Evolutionary conservation across 2,888 invertebrate genomes (phyloP), one percentile per base, ranked within the genome.

Genomic region (Cephalotes varians): DNA sequence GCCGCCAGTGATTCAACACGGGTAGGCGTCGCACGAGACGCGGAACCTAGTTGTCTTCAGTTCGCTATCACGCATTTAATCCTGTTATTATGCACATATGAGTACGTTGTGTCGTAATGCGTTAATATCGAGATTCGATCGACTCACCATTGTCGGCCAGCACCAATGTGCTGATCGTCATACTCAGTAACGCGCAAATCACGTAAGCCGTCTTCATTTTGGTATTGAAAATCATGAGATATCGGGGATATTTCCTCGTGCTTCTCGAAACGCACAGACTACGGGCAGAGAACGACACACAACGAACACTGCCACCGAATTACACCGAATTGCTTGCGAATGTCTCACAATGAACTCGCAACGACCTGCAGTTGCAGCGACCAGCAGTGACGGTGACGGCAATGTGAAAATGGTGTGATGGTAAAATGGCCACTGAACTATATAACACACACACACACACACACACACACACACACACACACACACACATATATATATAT

Each of bases 131-230:
- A 15, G 12, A 18, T 1, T 34, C 12, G 25, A 6, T 1, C 7
- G 12, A 81, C 89, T 89, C 44, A 89, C 89, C 83, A 15, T 64
- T 31, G 0, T 54, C 15, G 21, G 21, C 62, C 18, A 81, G 71
- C 31, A 81, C 31, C 58, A 71, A 5, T n/a, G 37, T 67, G 62
- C 79, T 51, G 60, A 86, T 67, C 25, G 81, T 67, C 25, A 85
- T 5, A 31, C 81, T 69, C n/a, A 90, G 56, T n/a, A 90, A 15
- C 31, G 79, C 34, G 37, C 73, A 85, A 12, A 49, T 74, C 74
- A 81, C 12, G 31, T 60, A 76, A 25, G 71, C 25, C 25, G 85
- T 12, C 72, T 73, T 86, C 90, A 90, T 90, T 25, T 80, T 90
- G 37, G 12, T 5, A 7, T 49, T 10, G 21, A 18, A 62, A 47